Percentiles rank a stretch among this genome's conserved stretches.
Evolutionary conservation across 2,888 invertebrate species (phyloP).

Genomic region (Melinopterus prodromus): DNA sequence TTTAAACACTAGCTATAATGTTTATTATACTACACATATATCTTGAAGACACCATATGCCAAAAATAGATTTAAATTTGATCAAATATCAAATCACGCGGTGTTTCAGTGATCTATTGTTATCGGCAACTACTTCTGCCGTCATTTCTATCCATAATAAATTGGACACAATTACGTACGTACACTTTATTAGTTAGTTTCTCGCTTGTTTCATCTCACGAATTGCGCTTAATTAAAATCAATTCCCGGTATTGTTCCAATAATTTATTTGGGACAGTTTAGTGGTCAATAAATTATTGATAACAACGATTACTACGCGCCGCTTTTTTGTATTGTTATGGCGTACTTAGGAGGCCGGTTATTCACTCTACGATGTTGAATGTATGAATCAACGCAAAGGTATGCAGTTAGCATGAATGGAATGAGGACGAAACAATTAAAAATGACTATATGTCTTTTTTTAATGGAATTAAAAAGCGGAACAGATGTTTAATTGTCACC

Average conservation of each 20-base stretch:
- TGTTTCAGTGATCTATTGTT: neutral
- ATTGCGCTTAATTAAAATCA: neutral
- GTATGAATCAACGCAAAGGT: neutral
- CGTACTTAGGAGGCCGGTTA: neutral
- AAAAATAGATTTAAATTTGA: neutral
- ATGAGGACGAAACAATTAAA: neutral
- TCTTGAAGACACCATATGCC: neutral
- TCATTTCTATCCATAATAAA: neutral
- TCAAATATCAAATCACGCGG: neutral
- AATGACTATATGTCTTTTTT: neutral
- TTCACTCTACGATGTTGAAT: neutral
- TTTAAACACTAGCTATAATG: too few species aligned
- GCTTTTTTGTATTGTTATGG: neutral
- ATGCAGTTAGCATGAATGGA: neutral
- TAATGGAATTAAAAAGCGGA: neutral
- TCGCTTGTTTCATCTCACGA: neutral
- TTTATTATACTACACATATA: neutral
- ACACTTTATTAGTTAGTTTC: neutral
- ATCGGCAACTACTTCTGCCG: neutral
- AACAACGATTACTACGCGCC: neutral
- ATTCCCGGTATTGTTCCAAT: neutral
- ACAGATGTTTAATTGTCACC: neutral
- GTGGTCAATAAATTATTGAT: neutral
- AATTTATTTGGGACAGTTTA: neutral
- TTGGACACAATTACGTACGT: neutral